Base-by-base conservation (phyloP, 2,797 vertebrate genomes). In the Etheostoma perlongum region DNA sequence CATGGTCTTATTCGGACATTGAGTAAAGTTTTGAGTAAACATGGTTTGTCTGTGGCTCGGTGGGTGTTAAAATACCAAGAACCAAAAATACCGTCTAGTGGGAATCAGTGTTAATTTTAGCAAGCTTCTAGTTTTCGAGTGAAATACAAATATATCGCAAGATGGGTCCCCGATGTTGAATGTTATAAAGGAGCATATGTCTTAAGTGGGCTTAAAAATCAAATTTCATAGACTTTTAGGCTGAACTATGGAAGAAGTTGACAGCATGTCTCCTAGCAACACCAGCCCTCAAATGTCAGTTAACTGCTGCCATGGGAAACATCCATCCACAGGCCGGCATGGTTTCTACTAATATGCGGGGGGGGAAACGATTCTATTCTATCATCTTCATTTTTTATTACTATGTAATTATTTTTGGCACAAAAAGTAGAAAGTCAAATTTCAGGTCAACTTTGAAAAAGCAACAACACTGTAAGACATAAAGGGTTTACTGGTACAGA, bases 401-500 rank as follows among this genome's bases (percentile, higher is more conserved):
- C 11, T 3, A 51, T 63, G 12, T 30, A 61, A 19, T 30, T 30
- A 2, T n/a, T 27, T 47, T 62, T 25, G 0, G 7, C 4, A 46
- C 2, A 25, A 5, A 48, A 48, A 42, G 19, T 66, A 4, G 19
- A 36, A 63, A 27, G 14, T 49, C 9, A 46, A n/a, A 51, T 66
- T 55, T 63, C 15, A 46, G 10, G 53, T 42, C 0, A 1, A 13
- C 51, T 49, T 48, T 21, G 16, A 54, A 62, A 13, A 51, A 21
- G 44, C 30, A 54, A 19, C 21, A 14, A 52, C 15, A 23, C 55
- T 52, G 5, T 25, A 40, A 70, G 25, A 18, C 67, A 25, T 51
- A 44, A 67, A 59, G 18, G 49, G 69, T 83, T 76, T 72, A 73
- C 66, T 76, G 74, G 59, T 65, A 58, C 53, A 76, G 68, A 67